Conservation (phyloP, 2,888 invertebrate genomes). For the Trissolcus japonicus region DNA sequence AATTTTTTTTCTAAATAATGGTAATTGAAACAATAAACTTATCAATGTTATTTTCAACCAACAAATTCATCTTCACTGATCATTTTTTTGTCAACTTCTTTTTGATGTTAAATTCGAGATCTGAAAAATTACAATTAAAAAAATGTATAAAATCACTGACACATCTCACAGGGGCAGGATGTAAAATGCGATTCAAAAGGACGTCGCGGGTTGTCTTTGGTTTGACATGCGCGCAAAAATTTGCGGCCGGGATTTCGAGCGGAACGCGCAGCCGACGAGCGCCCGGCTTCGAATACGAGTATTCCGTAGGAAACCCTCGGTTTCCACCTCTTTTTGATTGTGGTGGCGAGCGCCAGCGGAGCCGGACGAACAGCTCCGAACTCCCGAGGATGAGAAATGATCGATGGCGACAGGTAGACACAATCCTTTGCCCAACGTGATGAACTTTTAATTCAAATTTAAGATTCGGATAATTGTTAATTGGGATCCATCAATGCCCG, state of each 20-base stretch:
- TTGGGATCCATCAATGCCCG: constrained; percentile 32
- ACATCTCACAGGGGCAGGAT: background rate
- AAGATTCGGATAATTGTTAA: constrained; percentile 56
- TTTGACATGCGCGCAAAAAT: constrained; percentile 25
- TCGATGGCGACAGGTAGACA: constrained; percentile 54
- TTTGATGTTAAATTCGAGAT: background rate
- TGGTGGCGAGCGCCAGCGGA: constrained; percentile 50
- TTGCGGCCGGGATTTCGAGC: constrained; percentile 9
- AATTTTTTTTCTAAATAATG: too few relatives aligned
- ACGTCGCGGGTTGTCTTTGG: constrained; percentile 8
- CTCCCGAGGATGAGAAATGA: constrained; percentile 47
- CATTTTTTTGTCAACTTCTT: too few relatives aligned
- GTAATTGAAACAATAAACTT: too few relatives aligned
- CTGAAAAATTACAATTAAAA: background rate
- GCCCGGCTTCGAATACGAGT: constrained; percentile 57
- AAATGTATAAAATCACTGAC: background rate
- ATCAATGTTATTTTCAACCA: too few relatives aligned
- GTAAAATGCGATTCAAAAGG: too few relatives aligned
- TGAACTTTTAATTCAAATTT: constrained; percentile 54
- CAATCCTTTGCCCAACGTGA: constrained; percentile 54
- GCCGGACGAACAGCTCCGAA: constrained; percentile 53
- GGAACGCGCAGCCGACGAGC: constrained; percentile 51
- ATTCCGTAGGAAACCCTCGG: constrained; percentile 47
- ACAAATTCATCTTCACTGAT: too few relatives aligned
- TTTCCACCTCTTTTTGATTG: constrained; percentile 56